Evolutionary conservation across 1,140 invertebrate species (phyloP).

Genomic region (Phocides pigmalion): DNA sequence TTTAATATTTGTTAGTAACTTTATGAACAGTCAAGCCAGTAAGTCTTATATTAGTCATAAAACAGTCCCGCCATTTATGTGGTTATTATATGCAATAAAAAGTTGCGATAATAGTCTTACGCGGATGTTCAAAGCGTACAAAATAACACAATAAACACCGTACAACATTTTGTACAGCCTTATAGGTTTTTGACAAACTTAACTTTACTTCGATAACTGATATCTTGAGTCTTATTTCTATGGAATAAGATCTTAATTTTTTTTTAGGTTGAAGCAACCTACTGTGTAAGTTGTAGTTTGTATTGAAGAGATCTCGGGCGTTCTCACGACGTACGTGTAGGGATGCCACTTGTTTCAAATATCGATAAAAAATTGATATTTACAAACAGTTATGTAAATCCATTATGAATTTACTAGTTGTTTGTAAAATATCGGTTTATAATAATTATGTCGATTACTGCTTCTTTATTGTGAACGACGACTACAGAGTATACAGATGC

Average conservation of each 20-base stretch:
- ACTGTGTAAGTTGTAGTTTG: conserved; percentile 33
- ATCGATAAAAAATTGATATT: no score
- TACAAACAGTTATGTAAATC: no score
- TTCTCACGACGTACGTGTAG: no score
- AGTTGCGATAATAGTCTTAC: conserved; percentile 71
- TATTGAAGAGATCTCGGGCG: conserved; percentile 54
- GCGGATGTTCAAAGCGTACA: conserved; percentile 77
- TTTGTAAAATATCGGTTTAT: no score
- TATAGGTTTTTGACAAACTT: conserved; percentile 46
- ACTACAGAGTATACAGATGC: no score
- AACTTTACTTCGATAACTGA: conserved; percentile 10
- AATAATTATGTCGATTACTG: no score
- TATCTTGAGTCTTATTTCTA: conserved; percentile 27
- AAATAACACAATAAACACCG: conserved; percentile 76
- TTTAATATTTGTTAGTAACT: no score
- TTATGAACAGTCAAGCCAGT: no score
- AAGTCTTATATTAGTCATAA: background rate
- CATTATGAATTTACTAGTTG: no score
- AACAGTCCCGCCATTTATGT: conserved; percentile 23
- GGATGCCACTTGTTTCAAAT: no score
- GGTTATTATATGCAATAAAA: conserved; percentile 59
- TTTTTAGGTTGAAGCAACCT: background rate
- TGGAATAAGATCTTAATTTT: conserved; percentile 36
- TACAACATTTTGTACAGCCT: conserved; percentile 62
- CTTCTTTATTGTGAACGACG: no score